Conservation (phyloP, 2,113 vertebrate genomes). For the Maccullochella peelii region DNA sequence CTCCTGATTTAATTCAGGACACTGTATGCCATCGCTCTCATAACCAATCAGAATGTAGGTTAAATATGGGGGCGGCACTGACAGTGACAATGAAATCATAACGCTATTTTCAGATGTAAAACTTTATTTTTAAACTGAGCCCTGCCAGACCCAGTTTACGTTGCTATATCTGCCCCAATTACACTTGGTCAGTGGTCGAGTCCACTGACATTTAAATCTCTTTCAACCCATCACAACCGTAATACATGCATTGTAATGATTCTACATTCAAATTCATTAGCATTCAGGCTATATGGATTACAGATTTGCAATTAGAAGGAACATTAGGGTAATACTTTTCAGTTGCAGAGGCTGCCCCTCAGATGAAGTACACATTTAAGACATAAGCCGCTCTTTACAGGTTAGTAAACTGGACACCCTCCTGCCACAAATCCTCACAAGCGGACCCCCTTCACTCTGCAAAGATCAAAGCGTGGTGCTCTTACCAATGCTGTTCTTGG, state of each 20-base stretch:
- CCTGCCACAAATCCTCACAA: slow-evolving; percentile 4
- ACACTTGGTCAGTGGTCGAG: slow-evolving; percentile 39
- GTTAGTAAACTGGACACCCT: slow-evolving; percentile 9
- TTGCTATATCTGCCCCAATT: slow-evolving; percentile 67
- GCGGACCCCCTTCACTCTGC: slow-evolving; percentile 26
- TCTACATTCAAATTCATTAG: background rate
- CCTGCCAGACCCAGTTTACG: slow-evolving; percentile 63
- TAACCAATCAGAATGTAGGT: slow-evolving; percentile 75
- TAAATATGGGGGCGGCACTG: slow-evolving; percentile 64
- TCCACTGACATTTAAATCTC: slow-evolving; percentile 47
- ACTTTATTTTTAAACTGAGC: slow-evolving; percentile 70
- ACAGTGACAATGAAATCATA: slow-evolving; percentile 71
- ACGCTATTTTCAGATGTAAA: slow-evolving; percentile 76
- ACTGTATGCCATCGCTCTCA: slow-evolving; percentile 32
- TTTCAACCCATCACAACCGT: slow-evolving; percentile 12
- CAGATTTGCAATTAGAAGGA: background rate
- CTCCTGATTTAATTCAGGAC: slow-evolving; percentile 59
- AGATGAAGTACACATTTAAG: slow-evolving; percentile 4
- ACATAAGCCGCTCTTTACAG: slow-evolving; percentile 12
- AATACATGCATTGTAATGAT: background rate
- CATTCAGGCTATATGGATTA: background rate
- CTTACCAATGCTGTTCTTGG: slow-evolving; percentile 84
- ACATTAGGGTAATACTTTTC: background rate
- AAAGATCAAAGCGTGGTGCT: slow-evolving; percentile 47
- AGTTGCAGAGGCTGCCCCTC: background rate